Conservation (phyloP, 1,140 invertebrate genomes). For the Andricus grossulariae region DNA sequence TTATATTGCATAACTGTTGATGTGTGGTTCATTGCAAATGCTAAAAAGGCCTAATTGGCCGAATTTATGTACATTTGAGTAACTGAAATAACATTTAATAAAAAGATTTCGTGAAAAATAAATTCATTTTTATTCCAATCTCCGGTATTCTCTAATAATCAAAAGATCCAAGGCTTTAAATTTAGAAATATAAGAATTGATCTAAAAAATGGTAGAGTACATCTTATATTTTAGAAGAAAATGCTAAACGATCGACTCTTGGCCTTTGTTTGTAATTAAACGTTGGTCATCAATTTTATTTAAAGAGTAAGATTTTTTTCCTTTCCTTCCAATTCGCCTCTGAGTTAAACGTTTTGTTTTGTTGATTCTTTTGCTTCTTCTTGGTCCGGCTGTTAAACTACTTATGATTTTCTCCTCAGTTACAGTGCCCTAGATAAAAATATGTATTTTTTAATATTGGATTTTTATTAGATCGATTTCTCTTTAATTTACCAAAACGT, state of each 20-base stretch:
- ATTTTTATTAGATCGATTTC: constrained; percentile 1
- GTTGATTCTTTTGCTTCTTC: constrained; percentile 26
- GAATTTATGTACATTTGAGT: constrained; percentile 53
- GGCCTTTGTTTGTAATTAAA: too few species aligned
- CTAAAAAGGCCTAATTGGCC: constrained; percentile 55
- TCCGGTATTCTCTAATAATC: background rate
- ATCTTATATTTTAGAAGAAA: background rate
- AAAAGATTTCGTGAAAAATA: constrained; percentile 48
- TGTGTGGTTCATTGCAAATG: constrained; percentile 52
- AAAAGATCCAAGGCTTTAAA: constrained; percentile 27
- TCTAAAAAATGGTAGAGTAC: background rate
- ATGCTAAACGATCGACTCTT: too few species aligned
- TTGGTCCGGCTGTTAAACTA: background rate
- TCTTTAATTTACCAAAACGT: constrained; percentile 52
- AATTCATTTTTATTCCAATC: constrained; percentile 14
- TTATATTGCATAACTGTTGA: constrained; percentile 57
- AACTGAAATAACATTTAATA: constrained; percentile 55
- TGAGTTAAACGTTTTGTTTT: constrained; percentile 22
- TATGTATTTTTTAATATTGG: constrained; percentile 19
- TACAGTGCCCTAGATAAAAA: background rate
- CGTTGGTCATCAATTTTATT: background rate
- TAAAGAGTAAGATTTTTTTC: background rate
- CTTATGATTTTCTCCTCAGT: constrained; percentile 15
- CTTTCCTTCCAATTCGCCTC: background rate
- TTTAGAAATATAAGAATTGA: constrained; percentile 23